These are phyloP conservation scores for Macrostomum cliftonense DNA, from an alignment of 2,888 invertebrate species.

Conservation along the genomic window DNA sequence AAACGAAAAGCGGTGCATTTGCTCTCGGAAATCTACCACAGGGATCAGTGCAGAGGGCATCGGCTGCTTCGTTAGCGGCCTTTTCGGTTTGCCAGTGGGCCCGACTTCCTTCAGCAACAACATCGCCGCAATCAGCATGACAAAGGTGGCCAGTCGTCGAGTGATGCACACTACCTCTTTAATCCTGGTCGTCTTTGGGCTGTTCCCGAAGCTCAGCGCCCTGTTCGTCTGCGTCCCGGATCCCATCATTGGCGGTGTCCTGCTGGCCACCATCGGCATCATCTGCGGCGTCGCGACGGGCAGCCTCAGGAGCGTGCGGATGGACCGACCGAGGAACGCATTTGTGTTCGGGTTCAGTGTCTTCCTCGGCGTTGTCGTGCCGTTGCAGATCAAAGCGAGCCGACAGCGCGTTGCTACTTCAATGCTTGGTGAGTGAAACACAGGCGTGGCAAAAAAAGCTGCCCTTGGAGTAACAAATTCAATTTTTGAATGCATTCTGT, in stretches of 20 bases:
- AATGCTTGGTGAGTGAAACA: too few species aligned
- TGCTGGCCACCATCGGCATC: conserved; percentile 18
- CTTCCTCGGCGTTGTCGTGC: too few species aligned
- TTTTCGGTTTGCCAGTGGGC: conserved; percentile 68
- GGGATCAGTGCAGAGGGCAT: conserved; percentile 53
- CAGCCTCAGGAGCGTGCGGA: too few species aligned
- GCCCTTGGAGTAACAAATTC: too few species aligned
- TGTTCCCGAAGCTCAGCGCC: conserved; percentile 40
- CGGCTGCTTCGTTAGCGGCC: conserved; percentile 61
- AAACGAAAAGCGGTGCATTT: too few species aligned
- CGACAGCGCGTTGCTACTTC: too few species aligned
- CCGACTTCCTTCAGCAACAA: conserved; percentile 75
- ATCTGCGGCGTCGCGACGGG: too few species aligned
- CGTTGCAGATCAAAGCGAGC: too few species aligned
- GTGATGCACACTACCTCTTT: conserved; percentile 37
- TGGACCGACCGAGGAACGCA: too few species aligned
- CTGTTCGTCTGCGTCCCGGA: conserved; percentile 40
- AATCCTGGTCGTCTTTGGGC: conserved; percentile 35
- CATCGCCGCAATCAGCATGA: conserved; percentile 69
- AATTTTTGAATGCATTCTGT: too few species aligned
- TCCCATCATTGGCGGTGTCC: conserved; percentile 38
- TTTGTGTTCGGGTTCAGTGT: too few species aligned
- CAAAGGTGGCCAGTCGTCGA: conserved; percentile 43
- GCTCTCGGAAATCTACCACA: conserved; percentile 13
- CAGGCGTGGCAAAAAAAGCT: too few species aligned